Evolutionary conservation across 92 coral and sea anemone genomes (phyloP).

Genomic region (Scolanthus callimorphus): DNA sequence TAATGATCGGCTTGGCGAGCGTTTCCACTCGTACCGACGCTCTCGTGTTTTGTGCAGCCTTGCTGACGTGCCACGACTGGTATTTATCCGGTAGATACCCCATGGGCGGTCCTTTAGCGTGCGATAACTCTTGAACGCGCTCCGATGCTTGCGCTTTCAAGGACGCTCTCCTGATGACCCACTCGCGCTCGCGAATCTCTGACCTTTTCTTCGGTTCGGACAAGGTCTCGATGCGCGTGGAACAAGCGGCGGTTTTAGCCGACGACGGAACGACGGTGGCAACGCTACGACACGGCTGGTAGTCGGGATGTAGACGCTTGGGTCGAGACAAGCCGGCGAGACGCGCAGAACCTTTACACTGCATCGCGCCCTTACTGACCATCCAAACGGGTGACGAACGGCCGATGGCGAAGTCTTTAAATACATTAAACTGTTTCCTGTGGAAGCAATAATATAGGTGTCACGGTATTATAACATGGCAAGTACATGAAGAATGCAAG

Average conservation of each 20-base stretch:
- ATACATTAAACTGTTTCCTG: slow-evolving; percentile 79
- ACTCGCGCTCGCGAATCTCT: slow-evolving; percentile 64
- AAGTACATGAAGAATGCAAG: too few species aligned
- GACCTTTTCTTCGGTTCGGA: slow-evolving; percentile 60
- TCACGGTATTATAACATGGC: too few species aligned
- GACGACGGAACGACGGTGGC: slow-evolving; percentile 51
- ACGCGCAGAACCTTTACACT: slow-evolving; percentile 40
- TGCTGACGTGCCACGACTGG: slow-evolving; percentile 86
- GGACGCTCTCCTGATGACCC: slow-evolving; percentile 77
- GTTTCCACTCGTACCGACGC: slow-evolving; percentile 73
- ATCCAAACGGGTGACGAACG: slow-evolving; percentile 90
- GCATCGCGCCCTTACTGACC: slow-evolving; percentile 52
- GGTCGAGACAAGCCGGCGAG: slow-evolving; percentile 55
- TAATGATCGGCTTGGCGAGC: slow-evolving; percentile 67
- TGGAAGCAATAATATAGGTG: too few species aligned
- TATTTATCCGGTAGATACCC: slow-evolving; percentile 82
- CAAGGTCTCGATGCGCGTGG: slow-evolving; percentile 63
- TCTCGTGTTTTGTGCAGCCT: slow-evolving; percentile 66
- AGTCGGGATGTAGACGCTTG: slow-evolving; percentile 65
- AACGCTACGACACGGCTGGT: slow-evolving; percentile 66
- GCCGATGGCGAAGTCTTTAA: slow-evolving; percentile 78
- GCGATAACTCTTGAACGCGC: slow-evolving; percentile 70
- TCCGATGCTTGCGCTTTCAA: slow-evolving; percentile 58
- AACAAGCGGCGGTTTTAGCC: slow-evolving; percentile 68
- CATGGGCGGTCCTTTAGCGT: slow-evolving; percentile 68